Conservation (phyloP, 2,113 vertebrate species). For the Phalacrocorax brasilianus region DNA sequence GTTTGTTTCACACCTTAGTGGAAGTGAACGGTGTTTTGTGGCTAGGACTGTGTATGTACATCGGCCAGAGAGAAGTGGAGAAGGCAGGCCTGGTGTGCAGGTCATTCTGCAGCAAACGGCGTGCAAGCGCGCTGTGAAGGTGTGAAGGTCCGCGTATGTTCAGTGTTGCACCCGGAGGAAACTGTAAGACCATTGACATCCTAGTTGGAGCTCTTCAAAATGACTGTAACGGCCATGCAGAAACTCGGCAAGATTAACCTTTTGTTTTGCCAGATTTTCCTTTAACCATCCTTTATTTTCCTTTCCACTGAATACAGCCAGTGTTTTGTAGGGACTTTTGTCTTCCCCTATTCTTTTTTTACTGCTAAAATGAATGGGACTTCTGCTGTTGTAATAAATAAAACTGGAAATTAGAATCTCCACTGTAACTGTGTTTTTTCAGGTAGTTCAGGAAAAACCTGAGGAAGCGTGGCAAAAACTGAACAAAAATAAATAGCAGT, state of each 20-base stretch:
- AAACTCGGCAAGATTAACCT: not conserved
- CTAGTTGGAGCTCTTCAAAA: accelerated
- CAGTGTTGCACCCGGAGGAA: not conserved
- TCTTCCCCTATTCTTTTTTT: not conserved
- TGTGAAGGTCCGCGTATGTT: accelerated
- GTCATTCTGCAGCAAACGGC: accelerated
- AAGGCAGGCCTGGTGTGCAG: accelerated
- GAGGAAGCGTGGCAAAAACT: not conserved
- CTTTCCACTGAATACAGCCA: not conserved
- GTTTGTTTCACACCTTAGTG: no score
- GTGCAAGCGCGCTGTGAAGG: accelerated
- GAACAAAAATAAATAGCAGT: not conserved
- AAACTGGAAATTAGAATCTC: not conserved
- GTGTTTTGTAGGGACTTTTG: not conserved
- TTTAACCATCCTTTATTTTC: not conserved
- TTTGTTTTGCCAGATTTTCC: not conserved
- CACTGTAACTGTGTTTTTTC: not conserved
- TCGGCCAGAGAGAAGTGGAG: not conserved
- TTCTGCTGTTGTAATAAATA: not conserved
- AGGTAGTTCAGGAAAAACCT: not conserved
- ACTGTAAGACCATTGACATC: not conserved
- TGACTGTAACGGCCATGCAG: not conserved
- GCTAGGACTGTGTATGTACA: not conserved
- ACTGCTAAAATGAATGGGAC: not conserved
- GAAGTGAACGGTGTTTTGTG: not conserved